A percentile compares a stretch with the other conserved stretches of the same genome.
Evolutionary conservation across 2,888 invertebrate genomes (phyloP).

Genomic region (Xestia sexstrigata): DNA sequence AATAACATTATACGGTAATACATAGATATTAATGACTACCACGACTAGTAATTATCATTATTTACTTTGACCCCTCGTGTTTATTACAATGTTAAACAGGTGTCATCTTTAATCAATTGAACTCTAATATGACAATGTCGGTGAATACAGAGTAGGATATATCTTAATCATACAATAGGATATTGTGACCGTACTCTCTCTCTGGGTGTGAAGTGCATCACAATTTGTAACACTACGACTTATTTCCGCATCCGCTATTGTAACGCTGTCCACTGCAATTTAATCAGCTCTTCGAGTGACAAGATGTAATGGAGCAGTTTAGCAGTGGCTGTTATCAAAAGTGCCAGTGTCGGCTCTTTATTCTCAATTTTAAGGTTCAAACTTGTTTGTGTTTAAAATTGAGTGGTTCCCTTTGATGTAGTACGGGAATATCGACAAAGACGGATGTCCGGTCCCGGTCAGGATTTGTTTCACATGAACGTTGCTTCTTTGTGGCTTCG

Average conservation of each 20-base stretch:
- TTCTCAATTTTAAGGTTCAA: slow-evolving; percentile 79
- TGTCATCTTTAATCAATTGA: slow-evolving; percentile 59
- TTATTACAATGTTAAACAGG: slow-evolving; percentile 64
- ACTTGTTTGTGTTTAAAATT: slow-evolving; percentile 76
- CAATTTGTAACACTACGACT: slow-evolving; percentile 80
- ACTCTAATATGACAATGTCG: slow-evolving; percentile 59
- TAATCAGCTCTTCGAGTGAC: slow-evolving; percentile 84
- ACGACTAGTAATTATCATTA: slow-evolving; percentile 31
- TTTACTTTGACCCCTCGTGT: slow-evolving; percentile 49
- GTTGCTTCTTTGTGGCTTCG: slow-evolving; percentile 77
- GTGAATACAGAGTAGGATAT: slow-evolving; percentile 65
- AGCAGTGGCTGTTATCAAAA: slow-evolving; percentile 68
- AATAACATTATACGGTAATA: slow-evolving; percentile 53
- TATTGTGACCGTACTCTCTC: slow-evolving; percentile 59
- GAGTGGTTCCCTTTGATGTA: slow-evolving; percentile 88
- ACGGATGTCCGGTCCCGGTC: slow-evolving; percentile 91
- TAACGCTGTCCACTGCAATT: slow-evolving; percentile 81
- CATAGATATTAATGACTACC: slow-evolving; percentile 40
- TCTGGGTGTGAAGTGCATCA: slow-evolving; percentile 64
- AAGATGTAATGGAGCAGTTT: slow-evolving; percentile 85
- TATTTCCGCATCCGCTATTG: slow-evolving; percentile 83
- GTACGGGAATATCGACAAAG: slow-evolving; percentile 90
- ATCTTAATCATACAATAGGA: slow-evolving; percentile 54
- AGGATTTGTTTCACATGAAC: slow-evolving; percentile 90
- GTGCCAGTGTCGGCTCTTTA: slow-evolving; percentile 69